Conservation (phyloP, 2,113 vertebrate species). For the Embiotoca jacksoni region DNA sequence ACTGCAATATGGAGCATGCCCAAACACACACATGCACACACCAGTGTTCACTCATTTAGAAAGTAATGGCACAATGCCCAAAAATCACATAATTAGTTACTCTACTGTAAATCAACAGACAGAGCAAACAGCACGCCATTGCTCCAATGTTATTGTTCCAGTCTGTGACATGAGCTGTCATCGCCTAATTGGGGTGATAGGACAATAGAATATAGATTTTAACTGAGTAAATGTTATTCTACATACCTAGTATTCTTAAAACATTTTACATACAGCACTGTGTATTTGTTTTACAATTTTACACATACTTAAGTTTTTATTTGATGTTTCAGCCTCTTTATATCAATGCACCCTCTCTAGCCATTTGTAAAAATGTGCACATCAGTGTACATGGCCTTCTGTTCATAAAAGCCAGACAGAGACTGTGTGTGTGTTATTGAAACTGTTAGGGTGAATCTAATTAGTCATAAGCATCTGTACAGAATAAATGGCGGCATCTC, state of each 20-base stretch:
- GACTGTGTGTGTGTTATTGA: not conserved
- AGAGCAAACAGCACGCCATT: conserved; percentile 7
- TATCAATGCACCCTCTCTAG: not conserved
- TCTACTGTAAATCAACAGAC: conserved; percentile 67
- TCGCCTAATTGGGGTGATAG: not conserved
- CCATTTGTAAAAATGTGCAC: not conserved
- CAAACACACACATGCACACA: conserved; percentile 41
- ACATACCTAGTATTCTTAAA: not conserved
- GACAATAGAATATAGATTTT: not conserved
- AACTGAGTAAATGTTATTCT: not conserved
- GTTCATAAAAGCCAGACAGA: not conserved
- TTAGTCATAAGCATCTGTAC: not conserved
- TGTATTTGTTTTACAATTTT: not conserved
- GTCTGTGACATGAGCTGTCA: conserved; percentile 11
- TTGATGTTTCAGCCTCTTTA: not conserved
- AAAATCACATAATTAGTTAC: conserved; percentile 70
- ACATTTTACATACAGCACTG: not conserved
- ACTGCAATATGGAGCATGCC: conserved; percentile 64
- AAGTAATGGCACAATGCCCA: conserved; percentile 59
- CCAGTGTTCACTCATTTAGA: conserved; percentile 72
- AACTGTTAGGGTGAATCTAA: not conserved
- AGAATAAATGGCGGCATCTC: not conserved
- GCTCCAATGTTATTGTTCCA: not conserved
- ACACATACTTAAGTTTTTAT: not conserved
- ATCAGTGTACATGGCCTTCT: not conserved